Evolutionary conservation across 2,797 vertebrate genomes (phyloP), one percentile per base, ranked within the genome.

Genomic region (Pipistrellus pipistrellus): DNA sequence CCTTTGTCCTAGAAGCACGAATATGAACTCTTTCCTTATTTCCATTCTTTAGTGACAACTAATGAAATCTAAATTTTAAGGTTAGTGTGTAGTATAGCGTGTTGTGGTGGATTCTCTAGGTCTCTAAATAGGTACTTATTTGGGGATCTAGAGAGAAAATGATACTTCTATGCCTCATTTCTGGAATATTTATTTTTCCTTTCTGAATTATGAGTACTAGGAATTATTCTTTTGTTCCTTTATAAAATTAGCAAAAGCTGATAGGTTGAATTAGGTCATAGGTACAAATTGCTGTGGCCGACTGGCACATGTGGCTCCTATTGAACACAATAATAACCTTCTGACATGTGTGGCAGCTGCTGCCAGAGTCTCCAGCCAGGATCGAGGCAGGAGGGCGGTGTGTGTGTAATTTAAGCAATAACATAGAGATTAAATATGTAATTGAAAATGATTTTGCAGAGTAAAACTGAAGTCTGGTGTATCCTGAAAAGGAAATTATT

Each of bases 361-460:
- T 83, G 87, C 91, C 91, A 59, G 30, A 62, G 91, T 18, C 75
- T 80, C 30, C 30, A 90, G 82, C 57, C 81, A 55, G 89, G 71
- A 88, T 88, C 87, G 57, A 38, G 64, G 85, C 77, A 20, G 41
- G 64, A 75, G 91, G 73, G 85, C 1, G 66, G 93, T 66, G 46
- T 64, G 10, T 68, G 76, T 82, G 91, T 91, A 95, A 96, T 96
- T 97, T 94, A 97, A 96, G 91, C 75, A 93, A 96, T 90, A 95
- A 94, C 73, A 35, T 53, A 53, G 85, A 90, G 92, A 95, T 97
- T 97, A 97, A 96, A 95, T 96, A 91, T 77, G 83, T 96, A 97
- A 97, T 96, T 97, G 94, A 80, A 96, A 95, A 89, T 96, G 94
- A 96, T 97, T 97, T 96, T 94, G 41, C 89, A 92, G 96, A 97